Evolutionary conservation across 2,113 vertebrate genomes (phyloP).

Genomic region (Hassar affinis): DNA sequence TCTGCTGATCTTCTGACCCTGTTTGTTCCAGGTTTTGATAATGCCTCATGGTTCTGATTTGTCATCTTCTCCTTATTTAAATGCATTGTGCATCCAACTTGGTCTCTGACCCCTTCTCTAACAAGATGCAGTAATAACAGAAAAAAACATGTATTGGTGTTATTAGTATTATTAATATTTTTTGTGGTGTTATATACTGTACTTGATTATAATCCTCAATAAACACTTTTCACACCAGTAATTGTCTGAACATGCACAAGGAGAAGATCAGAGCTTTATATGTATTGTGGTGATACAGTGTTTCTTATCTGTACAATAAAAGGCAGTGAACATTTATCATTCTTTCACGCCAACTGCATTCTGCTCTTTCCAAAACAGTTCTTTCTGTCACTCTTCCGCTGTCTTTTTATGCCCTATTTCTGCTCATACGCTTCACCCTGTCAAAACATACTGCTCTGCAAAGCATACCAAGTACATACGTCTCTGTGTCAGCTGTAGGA

Average conservation of each 20-base stretch:
- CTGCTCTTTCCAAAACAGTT: neutral
- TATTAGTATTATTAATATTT: neutral
- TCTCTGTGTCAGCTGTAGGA: conserved; percentile 10
- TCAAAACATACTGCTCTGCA: conserved; percentile 9
- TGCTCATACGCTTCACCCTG: conserved; percentile 16
- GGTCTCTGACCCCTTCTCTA: too few species aligned
- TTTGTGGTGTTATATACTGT: neutral
- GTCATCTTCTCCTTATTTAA: too few species aligned
- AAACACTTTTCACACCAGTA: conserved; percentile 1
- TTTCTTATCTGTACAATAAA: conserved; percentile 1
- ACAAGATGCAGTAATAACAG: too few species aligned
- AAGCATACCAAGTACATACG: conserved; percentile 6
- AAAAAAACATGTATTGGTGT: too few species aligned
- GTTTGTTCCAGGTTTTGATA: too few species aligned
- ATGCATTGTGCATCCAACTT: too few species aligned
- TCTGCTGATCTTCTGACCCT: too few species aligned
- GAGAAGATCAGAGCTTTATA: neutral
- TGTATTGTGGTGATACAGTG: neutral
- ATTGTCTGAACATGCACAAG: neutral
- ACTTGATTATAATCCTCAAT: neutral
- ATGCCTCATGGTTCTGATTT: too few species aligned
- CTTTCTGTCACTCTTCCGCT: neutral
- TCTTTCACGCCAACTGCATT: neutral
- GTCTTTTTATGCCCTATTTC: neutral
- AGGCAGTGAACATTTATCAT: conserved; percentile 5